Evolutionary conservation across 2,113 vertebrate genomes (phyloP), one percentile per base, ranked within the genome.

Genomic region (Eudyptes chrysolophus): DNA sequence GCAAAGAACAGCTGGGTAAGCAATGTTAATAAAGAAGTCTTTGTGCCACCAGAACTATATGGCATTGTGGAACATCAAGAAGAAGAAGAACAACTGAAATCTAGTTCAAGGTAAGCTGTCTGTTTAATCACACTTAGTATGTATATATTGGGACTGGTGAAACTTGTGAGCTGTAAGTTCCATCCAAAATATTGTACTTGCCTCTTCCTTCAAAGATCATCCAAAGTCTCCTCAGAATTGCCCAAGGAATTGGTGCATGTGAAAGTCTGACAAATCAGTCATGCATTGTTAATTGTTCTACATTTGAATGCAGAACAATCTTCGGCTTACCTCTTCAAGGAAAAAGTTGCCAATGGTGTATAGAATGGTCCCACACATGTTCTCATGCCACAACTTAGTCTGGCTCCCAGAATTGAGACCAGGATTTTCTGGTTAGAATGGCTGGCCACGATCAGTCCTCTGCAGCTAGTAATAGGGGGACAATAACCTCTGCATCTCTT

Each of bases 21-120:
- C 97, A 99, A 97, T 81, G 96, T 98, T 76, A 98, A 98, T 92
- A 98, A 98, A 94, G 99, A 99, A 66, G 96, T 97, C 52, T 98
- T 98, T 58, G 85, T 98, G 60, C 97, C 98, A 49, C 93, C 99
- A 61, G 98, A 98, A 25, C 97, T 98, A 17, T 96, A 96, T 26
- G 97, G 98, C 34, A 83, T 97, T 71, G 94, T 97, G 21, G 98
- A 98, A 62, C 98, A 98, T 29, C 96, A 96, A 7, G 98, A 96
- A 64, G 71, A 94, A 30, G 83, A 96, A 11, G 20, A 89, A 34
- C 71, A 85, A 65, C 83, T 52, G 21, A 95, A 97, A 70, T 71
- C 46, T 62, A 94, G 40, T 66, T 74, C 74, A 14, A 98, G 98
- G 99, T 99, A 96, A 98, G 92, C 49, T 44, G 58, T 36, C 32